A percentile compares a stretch with the other conserved stretches of the same genome.
Conservation (phyloP, 2,113 vertebrate genomes). For the Triplophysa rosa region DNA sequence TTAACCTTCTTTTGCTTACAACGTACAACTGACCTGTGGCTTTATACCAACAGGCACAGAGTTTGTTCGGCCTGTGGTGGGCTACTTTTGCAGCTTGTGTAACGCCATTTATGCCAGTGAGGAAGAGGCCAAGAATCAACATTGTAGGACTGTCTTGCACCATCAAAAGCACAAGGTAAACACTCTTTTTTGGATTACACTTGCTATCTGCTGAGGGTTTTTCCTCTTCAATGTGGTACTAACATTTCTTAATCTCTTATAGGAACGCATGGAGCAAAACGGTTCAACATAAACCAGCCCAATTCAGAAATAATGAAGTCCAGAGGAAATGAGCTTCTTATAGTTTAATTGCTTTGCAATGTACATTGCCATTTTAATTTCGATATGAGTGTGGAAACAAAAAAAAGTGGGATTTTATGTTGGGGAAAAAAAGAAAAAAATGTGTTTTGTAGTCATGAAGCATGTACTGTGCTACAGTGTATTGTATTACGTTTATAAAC, state of each 20-base stretch:
- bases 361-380: background rate
- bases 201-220: background rate
- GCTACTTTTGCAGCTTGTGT: constrained; percentile 74
- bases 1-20: no score
- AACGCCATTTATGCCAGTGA: constrained; percentile 70
- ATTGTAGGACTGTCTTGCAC: constrained; percentile 71
- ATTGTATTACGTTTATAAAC: background rate
- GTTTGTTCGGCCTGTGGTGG: constrained; percentile 72
- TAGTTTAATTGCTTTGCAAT: background rate
- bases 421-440: no score
- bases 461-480: background rate
- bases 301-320: background rate
- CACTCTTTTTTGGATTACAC: background rate
- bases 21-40: background rate
- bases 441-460: background rate
- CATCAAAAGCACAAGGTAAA: constrained; percentile 67
- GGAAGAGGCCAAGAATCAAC: constrained; percentile 71
- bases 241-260: background rate
- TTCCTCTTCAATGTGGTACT: background rate
- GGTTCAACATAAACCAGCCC: background rate
- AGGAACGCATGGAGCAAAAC: constrained; percentile 41
- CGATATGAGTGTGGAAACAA: no score
- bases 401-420: background rate
- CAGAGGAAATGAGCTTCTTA: background rate
- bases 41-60: constrained; percentile 62